Base-by-base conservation (phyloP, 2,797 vertebrate species). In the Hippocampus kuda region DNA sequence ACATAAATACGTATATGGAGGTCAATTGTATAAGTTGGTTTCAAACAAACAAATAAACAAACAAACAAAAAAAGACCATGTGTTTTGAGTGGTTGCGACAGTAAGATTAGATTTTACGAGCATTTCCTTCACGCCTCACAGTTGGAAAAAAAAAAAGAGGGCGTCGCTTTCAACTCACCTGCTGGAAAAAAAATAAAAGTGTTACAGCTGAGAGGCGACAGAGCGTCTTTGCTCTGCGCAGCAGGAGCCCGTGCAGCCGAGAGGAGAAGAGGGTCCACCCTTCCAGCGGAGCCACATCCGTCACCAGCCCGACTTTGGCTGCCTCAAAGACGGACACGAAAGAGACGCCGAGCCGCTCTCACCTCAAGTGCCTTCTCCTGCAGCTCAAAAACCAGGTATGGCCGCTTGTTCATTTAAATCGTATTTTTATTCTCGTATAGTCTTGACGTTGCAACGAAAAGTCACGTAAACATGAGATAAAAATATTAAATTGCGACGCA, bases 311-410 rank as follows among this genome's bases (percentile, higher is more conserved):
- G 24, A 65, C 59, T 67, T 54, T 49, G 64, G 38, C 70, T 71
- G 67, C 66, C 68, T 70, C 49, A 27, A 66, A 75, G 72, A 70
- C 73, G 66, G 74, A 77, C 73, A 46, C 41, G 5, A 30, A 66
- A 13, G 24, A 24, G 41, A 72, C 49, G 12, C 51, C 49, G 70
- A 64, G 18, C 67, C 57, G 54, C 78, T 70, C 70, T 76, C 77
- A 84, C 77, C 75, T 57, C 8, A 69, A 74, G 84, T 80, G 85
- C 44, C 63, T 27, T n/a, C 61, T 63, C 82, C 82, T 83, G 83
- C 75, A 64, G 75, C 79, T 79, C 75, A 88, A 74, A 76, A 22
- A 72, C 7, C 84, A 87, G 86, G 87, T 87, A 72, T 48, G 79
- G 68, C 12, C 3, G 6, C 20, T n/a, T 56, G n/a, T 56, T 13